Conservation (phyloP, 2,797 vertebrate genomes). For the Artibeus lituratus region DNA sequence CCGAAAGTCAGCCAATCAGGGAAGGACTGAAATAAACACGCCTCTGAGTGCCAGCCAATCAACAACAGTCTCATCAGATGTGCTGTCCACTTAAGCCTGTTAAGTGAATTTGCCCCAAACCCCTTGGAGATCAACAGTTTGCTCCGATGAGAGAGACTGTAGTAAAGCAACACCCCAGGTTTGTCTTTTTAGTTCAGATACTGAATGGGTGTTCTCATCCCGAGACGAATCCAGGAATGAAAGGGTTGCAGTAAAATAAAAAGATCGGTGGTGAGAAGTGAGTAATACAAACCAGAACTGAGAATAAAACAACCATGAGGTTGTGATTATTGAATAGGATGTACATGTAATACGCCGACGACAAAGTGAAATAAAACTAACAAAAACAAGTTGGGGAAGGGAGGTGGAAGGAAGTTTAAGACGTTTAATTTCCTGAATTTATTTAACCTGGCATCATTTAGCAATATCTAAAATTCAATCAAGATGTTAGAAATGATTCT, state of each 20-base stretch:
- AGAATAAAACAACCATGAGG: background rate
- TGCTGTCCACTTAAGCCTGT: accelerated
- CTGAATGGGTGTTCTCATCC: background rate
- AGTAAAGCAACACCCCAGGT: background rate
- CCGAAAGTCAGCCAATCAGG: background rate
- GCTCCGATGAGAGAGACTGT: background rate
- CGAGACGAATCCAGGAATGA: background rate
- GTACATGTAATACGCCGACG: background rate
- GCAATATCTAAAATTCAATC: background rate
- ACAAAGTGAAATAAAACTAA: background rate
- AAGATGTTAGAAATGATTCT: background rate
- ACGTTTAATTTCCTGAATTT: background rate
- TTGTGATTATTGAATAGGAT: background rate
- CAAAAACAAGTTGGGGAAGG: background rate
- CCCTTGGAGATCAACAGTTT: accelerated
- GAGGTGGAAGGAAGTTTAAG: background rate
- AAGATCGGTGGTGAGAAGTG: background rate
- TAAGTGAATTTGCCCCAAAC: accelerated
- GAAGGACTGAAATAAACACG: background rate
- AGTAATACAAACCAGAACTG: background rate
- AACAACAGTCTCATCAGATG: background rate
- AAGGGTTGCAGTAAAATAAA: background rate
- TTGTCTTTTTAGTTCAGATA: background rate
- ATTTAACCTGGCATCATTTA: background rate
- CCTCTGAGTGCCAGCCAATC: background rate